Percentiles rank a stretch among this genome's conserved stretches.
Evolutionary conservation across 2,113 vertebrate species (phyloP).

Genomic region (Platichthys flesus): DNA sequence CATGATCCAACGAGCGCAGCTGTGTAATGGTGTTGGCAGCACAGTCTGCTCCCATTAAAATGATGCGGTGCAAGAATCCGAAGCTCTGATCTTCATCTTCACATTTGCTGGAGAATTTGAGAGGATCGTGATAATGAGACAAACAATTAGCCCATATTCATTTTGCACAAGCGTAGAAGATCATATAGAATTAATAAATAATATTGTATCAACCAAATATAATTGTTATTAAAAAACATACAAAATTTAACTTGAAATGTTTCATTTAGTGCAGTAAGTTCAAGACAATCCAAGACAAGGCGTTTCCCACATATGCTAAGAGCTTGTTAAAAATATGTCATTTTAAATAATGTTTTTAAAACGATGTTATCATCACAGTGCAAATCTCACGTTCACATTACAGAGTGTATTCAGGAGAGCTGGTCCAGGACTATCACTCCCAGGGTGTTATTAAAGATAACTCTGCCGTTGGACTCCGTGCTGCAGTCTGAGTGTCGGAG

Average conservation of each 20-base stretch:
- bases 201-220: neutral
- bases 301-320: too few species aligned
- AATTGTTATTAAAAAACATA: neutral
- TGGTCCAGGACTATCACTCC: constrained; percentile 83
- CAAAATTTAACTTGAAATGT: neutral
- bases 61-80: neutral
- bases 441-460: constrained; percentile 89
- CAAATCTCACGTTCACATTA: neutral
- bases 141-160: neutral
- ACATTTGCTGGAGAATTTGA: neutral
- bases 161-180: too few species aligned
- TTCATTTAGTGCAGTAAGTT: neutral
- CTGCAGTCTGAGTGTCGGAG: constrained; percentile 87
- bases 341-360: too few species aligned
- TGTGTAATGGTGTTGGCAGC: constrained; percentile 9
- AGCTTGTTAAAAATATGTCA: too few species aligned
- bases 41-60: constrained; percentile 21
- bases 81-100: neutral
- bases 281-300: too few species aligned
- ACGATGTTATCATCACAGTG: too few species aligned
- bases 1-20: constrained; percentile 18
- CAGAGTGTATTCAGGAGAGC: constrained; percentile 21
- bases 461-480: constrained; percentile 80
- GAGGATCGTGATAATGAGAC: neutral
- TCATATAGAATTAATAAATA: neutral